Base-by-base conservation (phyloP, 1,140 invertebrate species). In the Papilio polytes region DNA sequence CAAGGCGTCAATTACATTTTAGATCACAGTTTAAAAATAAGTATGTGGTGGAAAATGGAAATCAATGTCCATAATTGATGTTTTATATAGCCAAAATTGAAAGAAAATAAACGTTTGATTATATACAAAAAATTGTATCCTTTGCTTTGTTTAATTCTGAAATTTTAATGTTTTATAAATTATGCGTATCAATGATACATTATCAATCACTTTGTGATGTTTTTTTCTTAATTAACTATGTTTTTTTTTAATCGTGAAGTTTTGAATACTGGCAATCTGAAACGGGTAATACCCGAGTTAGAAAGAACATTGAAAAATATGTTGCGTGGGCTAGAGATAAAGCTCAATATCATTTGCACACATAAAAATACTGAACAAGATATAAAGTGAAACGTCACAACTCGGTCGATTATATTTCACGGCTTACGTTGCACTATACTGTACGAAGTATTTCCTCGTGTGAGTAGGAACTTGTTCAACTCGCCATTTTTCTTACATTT, bases 291-390 rank as follows among this genome's bases (percentile, higher is more conserved):
- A 56, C 53, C 53, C 53, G 53, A 56, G 53, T n/a, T 56, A n/a
- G n/a, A 20, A 8, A 56, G 20, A 20, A 18, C 9, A 56, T 56
- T 56, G 53, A 56, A 56, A 56, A 20, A 9, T 56, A 56, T 56
- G n/a, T 56, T n/a, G 20, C n/a, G 9, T 20, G 53, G 1, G 7
- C 4, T 20, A 56, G 53, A 20, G 7, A 56, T 56, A 56, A 56
- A 56, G 53, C n/a, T 56, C 53, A 56, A 56, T 56, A 56, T 56
- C 53, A 20, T 56, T 56, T 56, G 53, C n/a, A 56, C 53, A 20
- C n/a, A 56, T n/a, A 9, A 56, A 56, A 56, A 9, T 18, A 51
- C 7, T 9, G 7, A 56, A 56, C 53, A 9, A 20, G 9, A 56
- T n/a, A 56, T 56, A 56, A 56, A 18, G 6, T 18, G 1, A 48